phyloP scores from a whole-genome alignment of 2,797 vertebrate genomes.

The Coranthus polyacanthus region DNA sequence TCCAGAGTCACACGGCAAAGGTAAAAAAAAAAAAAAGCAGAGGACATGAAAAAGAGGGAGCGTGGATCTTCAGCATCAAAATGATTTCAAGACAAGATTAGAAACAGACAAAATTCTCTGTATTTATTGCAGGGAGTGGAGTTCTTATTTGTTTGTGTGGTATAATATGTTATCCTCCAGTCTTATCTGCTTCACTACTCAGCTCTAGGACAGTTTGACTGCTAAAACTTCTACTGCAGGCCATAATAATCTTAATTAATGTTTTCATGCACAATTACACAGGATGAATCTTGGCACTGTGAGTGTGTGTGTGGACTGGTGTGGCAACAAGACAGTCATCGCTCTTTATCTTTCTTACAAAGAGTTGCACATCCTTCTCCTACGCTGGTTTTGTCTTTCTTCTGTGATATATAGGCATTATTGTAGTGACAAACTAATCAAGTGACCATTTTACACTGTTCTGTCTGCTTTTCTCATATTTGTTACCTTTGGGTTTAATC shows the following conservation, averaged over 20 bases:
- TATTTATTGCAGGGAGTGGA: slow-evolving; percentile 31
- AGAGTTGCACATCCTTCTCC: slow-evolving; percentile 8
- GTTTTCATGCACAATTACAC: slow-evolving; percentile 62
- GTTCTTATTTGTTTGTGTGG: slow-evolving; percentile 36
- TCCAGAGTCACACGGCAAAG: slow-evolving; percentile 8
- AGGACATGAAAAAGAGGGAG: background rate
- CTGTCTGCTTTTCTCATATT: background rate
- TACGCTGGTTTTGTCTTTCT: slow-evolving; percentile 3
- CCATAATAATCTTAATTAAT: slow-evolving; percentile 62
- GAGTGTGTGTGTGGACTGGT: slow-evolving; percentile 29
- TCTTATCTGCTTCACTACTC: slow-evolving; percentile 56
- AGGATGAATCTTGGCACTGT: slow-evolving; percentile 27
- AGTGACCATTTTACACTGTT: too few species aligned
- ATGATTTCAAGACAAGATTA: slow-evolving; percentile 16
- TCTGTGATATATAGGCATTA: background rate
- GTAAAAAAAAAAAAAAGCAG: background rate
- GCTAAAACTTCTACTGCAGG: slow-evolving; percentile 55
- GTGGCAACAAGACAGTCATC: slow-evolving; percentile 27
- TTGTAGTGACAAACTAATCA: too few species aligned
- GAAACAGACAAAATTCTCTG: slow-evolving; percentile 16
- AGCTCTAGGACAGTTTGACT: slow-evolving; percentile 54
- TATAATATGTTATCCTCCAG: slow-evolving; percentile 42
- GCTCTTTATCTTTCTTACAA: background rate
- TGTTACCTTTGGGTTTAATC: slow-evolving; percentile 3
- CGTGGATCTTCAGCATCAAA: slow-evolving; percentile 15